Base-by-base conservation (phyloP, 1,140 invertebrate species). In the Drosophila fuyamai region DNA sequence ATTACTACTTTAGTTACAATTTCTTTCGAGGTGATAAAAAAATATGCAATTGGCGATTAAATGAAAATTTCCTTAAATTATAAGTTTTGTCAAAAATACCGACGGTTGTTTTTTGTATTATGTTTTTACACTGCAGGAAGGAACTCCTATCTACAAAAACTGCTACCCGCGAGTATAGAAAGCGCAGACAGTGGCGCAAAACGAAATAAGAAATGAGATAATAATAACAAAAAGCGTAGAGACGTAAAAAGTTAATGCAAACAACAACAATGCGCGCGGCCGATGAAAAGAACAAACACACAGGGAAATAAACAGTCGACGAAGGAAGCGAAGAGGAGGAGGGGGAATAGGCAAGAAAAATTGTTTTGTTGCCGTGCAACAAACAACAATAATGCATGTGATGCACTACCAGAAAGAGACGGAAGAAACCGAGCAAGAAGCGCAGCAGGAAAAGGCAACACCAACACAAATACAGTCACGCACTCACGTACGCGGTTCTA, bases 401-500 rank as follows among this genome's bases (percentile, higher is more conserved):
- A 88, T 79, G 76, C 83, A 71, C 61, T 53, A 50, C 79, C 55
- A 61, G 63, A 65, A 29, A 38, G 55, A 60, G 47, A 68, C 4
- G 53, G 38, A 84, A 76, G 65, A 32, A 32, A 10, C 58, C 55
- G 56, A 83, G 50, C 55, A 46, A 41, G 60, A 68, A 68, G 65
- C 47, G 65, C 71, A 86, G 80, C 77, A 88, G 83, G 80, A 88
- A 88, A 83, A 70, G 82, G 61, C 79, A 85, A 72, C 51, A 85
- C 67, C 65, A 23, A 59, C 44, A 59, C 68, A 56, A 50, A 55
- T 47, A 74, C 74, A 88, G 73, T 65, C 80, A 83, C 68, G 80
- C 79, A 83, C 73, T 79, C 80, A 88, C 80, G 85, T 83, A 84
- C 72, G 81, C 76, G 77, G 84, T 84, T 89, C 84, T 89, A 88